Percentiles rank a stretch among this genome's conserved stretches.
Evolutionary conservation across 2,888 invertebrate genomes (phyloP).

Genomic region (Heliconius ethilla): DNA sequence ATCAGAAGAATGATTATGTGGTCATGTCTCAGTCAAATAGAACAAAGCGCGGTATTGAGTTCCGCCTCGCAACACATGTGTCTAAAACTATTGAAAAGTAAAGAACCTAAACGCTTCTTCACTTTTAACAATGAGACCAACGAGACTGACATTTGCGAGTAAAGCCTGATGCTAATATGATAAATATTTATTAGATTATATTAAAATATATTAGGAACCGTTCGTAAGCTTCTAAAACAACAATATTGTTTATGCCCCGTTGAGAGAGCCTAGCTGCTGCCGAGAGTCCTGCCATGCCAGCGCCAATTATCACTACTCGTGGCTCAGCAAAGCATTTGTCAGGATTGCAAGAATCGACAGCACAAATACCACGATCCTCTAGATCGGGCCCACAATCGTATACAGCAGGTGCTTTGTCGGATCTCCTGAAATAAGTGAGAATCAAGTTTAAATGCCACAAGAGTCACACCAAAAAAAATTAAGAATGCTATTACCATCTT

Average conservation of each 20-base stretch:
- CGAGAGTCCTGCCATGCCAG: constrained; percentile 90
- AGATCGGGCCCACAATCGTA: constrained; percentile 63
- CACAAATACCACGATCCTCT: constrained; percentile 65
- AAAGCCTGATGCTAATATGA: background rate
- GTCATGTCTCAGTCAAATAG: background rate
- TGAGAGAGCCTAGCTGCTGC: constrained; percentile 87
- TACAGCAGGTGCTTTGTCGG: constrained; percentile 53
- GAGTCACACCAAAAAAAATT: background rate
- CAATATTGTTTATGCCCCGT: constrained; percentile 86
- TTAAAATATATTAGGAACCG: constrained; percentile 69
- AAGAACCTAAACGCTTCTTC: background rate
- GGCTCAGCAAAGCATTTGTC: constrained; percentile 77
- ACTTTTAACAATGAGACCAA: too few relatives aligned
- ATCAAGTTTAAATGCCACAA: background rate
- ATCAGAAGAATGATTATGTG: background rate
- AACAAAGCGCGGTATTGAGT: background rate
- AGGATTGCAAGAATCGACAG: constrained; percentile 61
- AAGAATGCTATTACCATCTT: constrained; percentile 57
- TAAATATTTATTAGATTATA: background rate
- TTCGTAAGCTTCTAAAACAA: constrained; percentile 88
- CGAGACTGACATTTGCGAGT: background rate
- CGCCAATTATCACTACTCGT: constrained; percentile 88
- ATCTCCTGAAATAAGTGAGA: constrained; percentile 49
- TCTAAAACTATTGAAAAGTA: background rate
- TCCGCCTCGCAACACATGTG: background rate